Base-by-base conservation (phyloP, 2,113 vertebrate species). In the Oryzias celebensis region DNA sequence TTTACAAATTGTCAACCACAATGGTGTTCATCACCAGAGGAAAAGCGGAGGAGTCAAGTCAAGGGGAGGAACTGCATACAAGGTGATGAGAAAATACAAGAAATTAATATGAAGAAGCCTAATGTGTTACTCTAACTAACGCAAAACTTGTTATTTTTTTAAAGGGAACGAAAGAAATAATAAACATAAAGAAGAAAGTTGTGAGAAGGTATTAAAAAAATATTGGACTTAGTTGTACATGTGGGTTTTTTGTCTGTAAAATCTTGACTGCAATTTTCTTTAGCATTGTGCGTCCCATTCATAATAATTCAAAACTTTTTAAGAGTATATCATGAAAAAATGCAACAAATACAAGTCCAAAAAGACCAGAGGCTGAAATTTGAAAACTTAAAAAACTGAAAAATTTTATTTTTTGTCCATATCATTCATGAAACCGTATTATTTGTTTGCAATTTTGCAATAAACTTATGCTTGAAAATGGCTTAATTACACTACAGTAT, bases 201-300 rank as follows among this genome's bases (percentile, higher is more conserved):
- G 17, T n/a, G 7, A 67, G 22, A 28, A 60, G 48, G 17, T 63
- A 12, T 75, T 49, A 72, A 22, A 71, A 78, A 71, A 68, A 41
- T 71, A 70, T 63, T 65, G 63, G 52, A 28, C 8, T 36, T 36
- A 82, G 44, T 68, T 77, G 68, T 23, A 60, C 75, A 83, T 46
- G 52, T 48, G 18, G 65, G 47, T n/a, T 51, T 68, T 58, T 79
- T 75, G 69, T 78, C 43, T 82, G 77, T 73, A 87, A 84, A 44
- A 68, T 62, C 64, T 80, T 57, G 52, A 73, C 67, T 68, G 75
- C 87, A 88, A 82, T 85, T 89, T 90, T 90, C 56, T 85, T 88
- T 20, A 20, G 87, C 85, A 88, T 57, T 60, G 68, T 54, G 64
- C 73, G 84, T 84, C 77, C 55, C 72, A 51, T 51, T 22, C 24